Evolutionary conservation across 2,797 vertebrate species (phyloP), one percentile per base, ranked within the genome.

Genomic region (Numenius phaeopus): DNA sequence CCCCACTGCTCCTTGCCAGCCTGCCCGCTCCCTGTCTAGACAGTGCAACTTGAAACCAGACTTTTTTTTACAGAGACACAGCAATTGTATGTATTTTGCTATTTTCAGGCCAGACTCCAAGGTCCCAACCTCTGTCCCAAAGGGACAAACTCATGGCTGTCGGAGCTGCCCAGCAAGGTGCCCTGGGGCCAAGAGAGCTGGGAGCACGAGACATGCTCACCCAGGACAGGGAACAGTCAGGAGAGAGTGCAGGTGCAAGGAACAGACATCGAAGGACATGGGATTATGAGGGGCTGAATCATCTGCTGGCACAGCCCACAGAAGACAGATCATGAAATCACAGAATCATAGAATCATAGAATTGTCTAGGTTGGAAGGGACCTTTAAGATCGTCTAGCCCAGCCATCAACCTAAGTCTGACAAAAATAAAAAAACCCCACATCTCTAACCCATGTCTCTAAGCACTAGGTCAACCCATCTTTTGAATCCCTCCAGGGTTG

Each of bases 21-120:
- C 34, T 4, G 1, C 10, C 40, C 1, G 2, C 21, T 58, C n/a
- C 37, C 37, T 5, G 1, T 17, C 42, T 14, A 54, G 64, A 30
- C 59, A n/a, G 65, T 2, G 14, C 34, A 59, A 57, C 34, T 40
- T 17, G 40, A 75, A 82, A 64, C 20, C 71, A 86, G 24, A 16
- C 24, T 57, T 30, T 21, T 34, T 52, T n/a, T 39, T 19, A 62
- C 13, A 32, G 27, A 39, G 10, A 30, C 30, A 11, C 34, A 40
- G 44, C 30, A 64, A 19, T 49, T 42, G 7, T 6, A 22, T 5
- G 4, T 7, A 39, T 40, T 37, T 34, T 32, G 40, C 80, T 49
- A 5, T 81, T 87, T 80, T 34, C n/a, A 54, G 65, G 54, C 20
- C 55, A 39, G 61, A 11, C 49, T 67, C 54, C 49, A 24, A 26